Base-by-base conservation (phyloP, 2,797 vertebrate species). In the Peromyscus eremicus region DNA sequence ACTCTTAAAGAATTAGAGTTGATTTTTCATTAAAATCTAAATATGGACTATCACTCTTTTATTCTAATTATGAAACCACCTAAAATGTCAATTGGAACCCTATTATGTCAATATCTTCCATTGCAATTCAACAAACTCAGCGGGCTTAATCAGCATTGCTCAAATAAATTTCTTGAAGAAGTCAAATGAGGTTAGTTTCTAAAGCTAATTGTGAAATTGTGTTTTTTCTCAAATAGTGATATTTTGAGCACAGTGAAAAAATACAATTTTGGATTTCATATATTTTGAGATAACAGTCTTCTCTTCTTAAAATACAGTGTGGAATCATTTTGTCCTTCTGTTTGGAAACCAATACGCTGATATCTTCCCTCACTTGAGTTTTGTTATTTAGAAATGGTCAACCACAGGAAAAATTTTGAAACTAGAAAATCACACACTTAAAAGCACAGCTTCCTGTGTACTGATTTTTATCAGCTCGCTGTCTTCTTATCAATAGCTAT, bases 11-110 rank as follows among this genome's bases (percentile, higher is more conserved):
- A 95, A 86, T 86, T 82, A 82, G 34, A 94, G 89, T 79, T 95
- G 91, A 97, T 71, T 94, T 96, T 73, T 89, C n/a, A 77, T 88
- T 95, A 92, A 89, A 62, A 49, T 70, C 37, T 85, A 92, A 40
- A 88, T 5, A 82, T 29, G 90, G 57, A 29, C 27, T 81, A 71
- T 84, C 27, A 82, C 27, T 71, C 66, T 83, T 93, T 90, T 52
- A 96, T 84, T 94, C 60, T 68, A 49, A 73, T 73, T 88, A 94
- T 73, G 97, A 92, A 80, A 94, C 12, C 6, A 12, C 57, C 19
- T 89, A 92, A 79, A 81, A 23, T 90, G 11, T 96, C 86, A 92
- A 87, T 81, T 40, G 80, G 68, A 87, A 76, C 11, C 6, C 2
- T 82, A 79, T 86, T 95, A 46, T 89, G 37, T 82, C 40, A 60